Evolutionary conservation across 2,888 invertebrate species (phyloP).

Genomic region (Tricholauxania praeusta): DNA sequence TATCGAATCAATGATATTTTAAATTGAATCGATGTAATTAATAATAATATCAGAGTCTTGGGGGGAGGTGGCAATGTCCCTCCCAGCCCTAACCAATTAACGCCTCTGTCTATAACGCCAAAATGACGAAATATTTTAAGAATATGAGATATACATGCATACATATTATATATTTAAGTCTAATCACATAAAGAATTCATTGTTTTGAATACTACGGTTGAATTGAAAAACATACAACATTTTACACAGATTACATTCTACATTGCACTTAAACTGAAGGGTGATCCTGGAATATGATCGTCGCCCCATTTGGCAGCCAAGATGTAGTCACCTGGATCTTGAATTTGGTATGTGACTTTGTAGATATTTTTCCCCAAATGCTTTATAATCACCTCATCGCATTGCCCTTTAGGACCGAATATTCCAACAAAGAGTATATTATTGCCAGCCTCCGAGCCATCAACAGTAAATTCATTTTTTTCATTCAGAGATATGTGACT

Average conservation of each 20-base stretch:
- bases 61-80: too few species aligned
- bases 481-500: conserved; percentile 58
- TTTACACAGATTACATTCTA: conserved; percentile 33
- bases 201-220: too few species aligned
- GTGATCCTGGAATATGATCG: conserved; percentile 95
- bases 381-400: conserved; percentile 94
- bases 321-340: conserved; percentile 93
- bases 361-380: conserved; percentile 92
- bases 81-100: too few species aligned
- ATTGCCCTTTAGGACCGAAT: conserved; percentile 95
- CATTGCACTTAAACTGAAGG: conserved; percentile 70
- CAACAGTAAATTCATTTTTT: conserved; percentile 65
- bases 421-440: conserved; percentile 96
- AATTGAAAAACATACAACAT: too few species aligned
- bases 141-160: too few species aligned
- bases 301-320: conserved; percentile 97
- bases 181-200: too few species aligned
- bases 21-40: too few species aligned
- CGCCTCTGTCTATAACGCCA: too few species aligned
- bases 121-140: too few species aligned
- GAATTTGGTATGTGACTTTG: conserved; percentile 89
- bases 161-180: too few species aligned
- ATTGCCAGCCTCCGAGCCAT: conserved; percentile 73
- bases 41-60: too few species aligned
- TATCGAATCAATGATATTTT: too few species aligned